Base-by-base conservation (phyloP, 2,797 vertebrate genomes). In the Melanotaenia trifasciata region DNA sequence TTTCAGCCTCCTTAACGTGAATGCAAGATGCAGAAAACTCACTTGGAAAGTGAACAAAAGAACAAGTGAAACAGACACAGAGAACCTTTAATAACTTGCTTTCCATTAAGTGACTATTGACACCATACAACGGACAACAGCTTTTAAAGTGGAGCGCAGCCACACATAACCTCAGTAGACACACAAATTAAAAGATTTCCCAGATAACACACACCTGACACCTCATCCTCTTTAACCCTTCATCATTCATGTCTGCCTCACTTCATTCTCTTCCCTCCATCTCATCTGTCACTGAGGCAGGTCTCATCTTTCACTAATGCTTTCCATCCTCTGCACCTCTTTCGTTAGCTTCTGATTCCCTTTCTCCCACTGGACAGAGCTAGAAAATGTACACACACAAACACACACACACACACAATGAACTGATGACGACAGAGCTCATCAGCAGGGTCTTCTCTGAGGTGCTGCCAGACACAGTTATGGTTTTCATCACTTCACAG, bases 371-470 rank as follows among this genome's bases (percentile, higher is more conserved):
- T 35, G 50, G 70, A 81, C 62, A 28, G 58, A 61, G 66, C 72
- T 73, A 73, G 43, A 26, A 66, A 73, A 78, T 74, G 56, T 79
- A 58, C 62, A 20, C 36, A 14, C 16, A 35, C n/a, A 62, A n/a
- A 38, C 12, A 43, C 56, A 65, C 63, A 78, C 51, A 38, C 47
- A 22, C 30, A 47, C 26, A 70, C 50, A 76, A 69, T 68, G 71
- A 64, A 62, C 67, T 68, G 83, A 78, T 84, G 79, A 84, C 85
- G 79, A 81, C 67, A 76, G 72, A 64, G 24, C 74, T 84, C 56
- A 75, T 80, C 82, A 83, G 76, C 65, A 62, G 70, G 76, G 51
- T 71, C 76, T 78, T 73, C 57, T 77, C 54, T 36, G 58, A 73
- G 68, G 8, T 20, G 0, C 57, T 22, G 53, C 53, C 66, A 50